Evolutionary conservation across 2,113 vertebrate species (phyloP).

Genomic region (Grallaria varia): DNA sequence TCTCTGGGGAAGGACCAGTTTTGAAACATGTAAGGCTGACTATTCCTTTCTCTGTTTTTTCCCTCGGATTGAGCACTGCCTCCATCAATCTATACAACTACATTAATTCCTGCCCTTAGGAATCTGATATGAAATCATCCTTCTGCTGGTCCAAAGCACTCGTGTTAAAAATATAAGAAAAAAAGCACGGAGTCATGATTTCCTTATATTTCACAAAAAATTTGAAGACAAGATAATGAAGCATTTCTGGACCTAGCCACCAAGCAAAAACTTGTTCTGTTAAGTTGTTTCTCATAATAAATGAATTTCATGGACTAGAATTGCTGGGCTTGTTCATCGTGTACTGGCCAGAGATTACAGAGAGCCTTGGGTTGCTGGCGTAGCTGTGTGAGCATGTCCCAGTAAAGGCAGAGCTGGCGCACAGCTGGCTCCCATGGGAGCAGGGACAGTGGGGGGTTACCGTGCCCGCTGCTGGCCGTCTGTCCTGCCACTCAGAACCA

Average conservation of each 20-base stretch:
- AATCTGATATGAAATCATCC: not conserved
- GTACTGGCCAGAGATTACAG: not conserved
- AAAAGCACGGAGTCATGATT: not conserved
- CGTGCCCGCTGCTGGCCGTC: not conserved
- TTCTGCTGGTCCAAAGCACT: not conserved
- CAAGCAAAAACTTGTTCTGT: not conserved
- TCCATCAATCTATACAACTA: not conserved
- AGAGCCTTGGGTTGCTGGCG: not conserved
- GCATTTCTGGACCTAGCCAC: not conserved
- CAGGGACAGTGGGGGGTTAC: rapidly evolving
- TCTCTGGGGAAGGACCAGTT: not conserved
- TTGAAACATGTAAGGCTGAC: not conserved
- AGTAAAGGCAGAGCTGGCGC: not conserved
- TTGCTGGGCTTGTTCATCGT: not conserved
- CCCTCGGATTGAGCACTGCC: too few relatives aligned
- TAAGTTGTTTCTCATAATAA: not conserved
- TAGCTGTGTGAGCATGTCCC: rapidly evolving
- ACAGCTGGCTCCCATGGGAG: rapidly evolving
- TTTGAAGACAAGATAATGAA: not conserved
- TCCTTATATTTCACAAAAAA: not conserved
- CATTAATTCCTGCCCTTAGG: not conserved
- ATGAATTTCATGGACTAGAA: not conserved
- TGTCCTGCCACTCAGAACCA: not conserved
- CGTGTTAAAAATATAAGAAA: not conserved
- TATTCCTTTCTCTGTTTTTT: not conserved